Evolutionary conservation across 2,888 invertebrate genomes (phyloP).

Genomic region (Dendrolimus pini): DNA sequence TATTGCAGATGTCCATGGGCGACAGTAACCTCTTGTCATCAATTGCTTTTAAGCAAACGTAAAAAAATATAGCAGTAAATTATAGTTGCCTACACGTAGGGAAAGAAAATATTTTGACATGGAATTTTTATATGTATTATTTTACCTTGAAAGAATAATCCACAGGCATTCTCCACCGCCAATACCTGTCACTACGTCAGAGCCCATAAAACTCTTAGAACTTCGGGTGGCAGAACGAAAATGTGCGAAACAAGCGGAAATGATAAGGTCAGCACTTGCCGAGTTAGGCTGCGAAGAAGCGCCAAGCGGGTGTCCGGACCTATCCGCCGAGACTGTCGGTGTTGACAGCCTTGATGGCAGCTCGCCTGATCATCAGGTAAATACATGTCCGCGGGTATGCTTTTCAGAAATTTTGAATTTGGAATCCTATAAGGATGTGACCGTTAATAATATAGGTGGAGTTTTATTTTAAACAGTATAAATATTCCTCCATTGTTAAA

Average conservation of each 20-base stretch:
- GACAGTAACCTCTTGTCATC: no score
- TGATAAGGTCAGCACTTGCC: slow-evolving; percentile 89
- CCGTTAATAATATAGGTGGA: no score
- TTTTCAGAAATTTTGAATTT: no score
- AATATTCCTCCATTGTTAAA: no score
- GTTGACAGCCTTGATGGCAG: slow-evolving; percentile 79
- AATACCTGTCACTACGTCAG: slow-evolving; percentile 61
- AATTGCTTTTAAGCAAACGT: no score
- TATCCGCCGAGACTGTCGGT: slow-evolving; percentile 84
- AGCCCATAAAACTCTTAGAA: slow-evolving; percentile 85
- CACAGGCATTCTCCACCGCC: slow-evolving; percentile 68
- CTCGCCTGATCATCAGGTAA: slow-evolving; percentile 81
- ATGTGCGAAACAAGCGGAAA: slow-evolving; percentile 87
- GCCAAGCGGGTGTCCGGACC: slow-evolving; percentile 88
- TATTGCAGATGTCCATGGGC: no score
- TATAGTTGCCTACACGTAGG: background rate
- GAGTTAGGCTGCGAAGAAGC: slow-evolving; percentile 92
- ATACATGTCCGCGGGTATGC: background rate
- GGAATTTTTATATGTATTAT: background rate
- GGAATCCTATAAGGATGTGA: no score
- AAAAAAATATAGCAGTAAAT: no score
- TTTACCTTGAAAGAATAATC: background rate
- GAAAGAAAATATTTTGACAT: background rate
- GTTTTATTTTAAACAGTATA: no score
- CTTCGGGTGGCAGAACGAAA: slow-evolving; percentile 89